phyloP scores from a whole-genome alignment of 2,113 vertebrate species.

The Tautogolabrus adspersus region DNA sequence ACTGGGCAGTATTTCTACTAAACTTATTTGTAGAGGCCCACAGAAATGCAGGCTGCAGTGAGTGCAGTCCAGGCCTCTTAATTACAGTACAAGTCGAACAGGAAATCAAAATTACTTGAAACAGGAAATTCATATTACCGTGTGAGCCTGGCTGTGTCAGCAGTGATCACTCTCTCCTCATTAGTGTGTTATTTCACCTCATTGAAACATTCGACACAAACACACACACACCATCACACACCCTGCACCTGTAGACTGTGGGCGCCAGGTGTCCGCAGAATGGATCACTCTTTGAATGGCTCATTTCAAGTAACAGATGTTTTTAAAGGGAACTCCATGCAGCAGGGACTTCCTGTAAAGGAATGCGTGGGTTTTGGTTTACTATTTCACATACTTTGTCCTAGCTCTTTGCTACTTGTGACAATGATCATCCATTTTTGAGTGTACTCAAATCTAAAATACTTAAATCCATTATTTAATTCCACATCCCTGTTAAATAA shows the following conservation, averaged over 20 bases:
- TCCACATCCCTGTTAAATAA: too few species aligned
- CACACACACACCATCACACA: slow-evolving; percentile 46
- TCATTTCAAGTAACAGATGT: slow-evolving; percentile 70
- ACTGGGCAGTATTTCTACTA: slow-evolving; percentile 35
- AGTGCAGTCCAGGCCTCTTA: slow-evolving; percentile 59
- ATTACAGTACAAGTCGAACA: slow-evolving; percentile 66
- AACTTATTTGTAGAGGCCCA: slow-evolving; percentile 15
- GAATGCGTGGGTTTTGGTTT: slow-evolving; percentile 20
- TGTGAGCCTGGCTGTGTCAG: slow-evolving; percentile 61
- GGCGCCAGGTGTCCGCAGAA: slow-evolving; percentile 71
- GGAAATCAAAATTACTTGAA: slow-evolving; percentile 75
- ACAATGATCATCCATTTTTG: not conserved
- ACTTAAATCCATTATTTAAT: too few species aligned
- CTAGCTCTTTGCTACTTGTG: too few species aligned
- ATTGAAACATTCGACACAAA: slow-evolving; percentile 41
- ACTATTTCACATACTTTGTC: not conserved
- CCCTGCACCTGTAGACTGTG: slow-evolving; percentile 65
- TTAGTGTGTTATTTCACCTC: slow-evolving; percentile 71
- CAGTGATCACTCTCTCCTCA: slow-evolving; percentile 76
- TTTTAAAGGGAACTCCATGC: slow-evolving; percentile 59
- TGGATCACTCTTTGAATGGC: slow-evolving; percentile 69
- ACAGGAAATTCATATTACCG: slow-evolving; percentile 77
- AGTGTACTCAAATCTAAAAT: not conserved
- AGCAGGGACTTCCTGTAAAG: slow-evolving; percentile 59
- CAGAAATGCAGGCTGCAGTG: slow-evolving; percentile 19